phyloP scores from a whole-genome alignment of 64 coral and sea anemone species.

The Montipora capricornis region DNA sequence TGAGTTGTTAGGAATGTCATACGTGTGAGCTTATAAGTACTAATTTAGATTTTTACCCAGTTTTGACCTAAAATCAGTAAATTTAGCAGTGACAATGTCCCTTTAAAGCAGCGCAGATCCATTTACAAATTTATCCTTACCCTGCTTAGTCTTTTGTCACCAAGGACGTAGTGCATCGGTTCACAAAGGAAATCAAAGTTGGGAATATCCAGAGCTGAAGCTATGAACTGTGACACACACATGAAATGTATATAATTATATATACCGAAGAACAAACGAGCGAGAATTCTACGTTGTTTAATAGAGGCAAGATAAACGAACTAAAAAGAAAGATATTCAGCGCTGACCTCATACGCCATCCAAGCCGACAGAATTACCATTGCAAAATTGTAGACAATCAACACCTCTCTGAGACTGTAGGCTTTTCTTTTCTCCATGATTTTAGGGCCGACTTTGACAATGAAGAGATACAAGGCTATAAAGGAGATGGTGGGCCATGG shows the following conservation, averaged over 20 bases:
- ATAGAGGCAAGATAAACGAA: neutral
- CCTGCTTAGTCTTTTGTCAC: conserved; percentile 74
- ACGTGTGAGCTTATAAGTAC: too few relatives aligned
- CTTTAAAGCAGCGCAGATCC: neutral
- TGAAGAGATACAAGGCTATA: conserved; percentile 76
- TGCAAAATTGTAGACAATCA: conserved; percentile 84
- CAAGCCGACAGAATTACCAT: conserved; percentile 82
- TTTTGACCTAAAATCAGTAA: too few relatives aligned
- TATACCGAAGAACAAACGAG: too few relatives aligned
- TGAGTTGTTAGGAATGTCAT: too few relatives aligned
- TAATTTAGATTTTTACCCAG: too few relatives aligned
- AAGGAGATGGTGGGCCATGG: conserved; percentile 82
- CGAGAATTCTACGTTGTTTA: too few relatives aligned
- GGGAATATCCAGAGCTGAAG: conserved; percentile 74
- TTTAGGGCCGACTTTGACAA: conserved; percentile 91
- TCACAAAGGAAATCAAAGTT: conserved; percentile 89
- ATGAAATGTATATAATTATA: neutral
- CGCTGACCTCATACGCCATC: conserved; percentile 91
- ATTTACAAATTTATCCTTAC: conserved; percentile 44
- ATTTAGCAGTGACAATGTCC: too few relatives aligned
- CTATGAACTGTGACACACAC: conserved; percentile 75
- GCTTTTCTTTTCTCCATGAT: conserved; percentile 87
- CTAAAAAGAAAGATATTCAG: too few relatives aligned
- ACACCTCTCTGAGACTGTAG: conserved; percentile 57
- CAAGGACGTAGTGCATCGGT: conserved; percentile 56